Evolutionary conservation across 1,140 invertebrate species (phyloP), one percentile per base, ranked within the genome.

Genomic region (Cardiocondyla obscurior): DNA sequence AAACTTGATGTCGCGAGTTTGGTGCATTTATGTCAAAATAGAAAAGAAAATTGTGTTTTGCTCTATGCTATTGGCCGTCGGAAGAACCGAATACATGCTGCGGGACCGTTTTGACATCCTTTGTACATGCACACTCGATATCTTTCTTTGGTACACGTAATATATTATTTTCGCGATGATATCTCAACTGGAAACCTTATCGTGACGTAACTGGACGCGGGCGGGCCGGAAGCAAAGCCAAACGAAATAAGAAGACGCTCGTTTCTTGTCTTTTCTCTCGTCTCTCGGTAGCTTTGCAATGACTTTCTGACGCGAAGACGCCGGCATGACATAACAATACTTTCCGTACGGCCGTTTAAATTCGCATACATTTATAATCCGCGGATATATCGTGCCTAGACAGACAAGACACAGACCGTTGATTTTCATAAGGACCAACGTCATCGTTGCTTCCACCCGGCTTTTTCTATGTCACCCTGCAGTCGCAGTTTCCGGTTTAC

Each of bases 371-470:
- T 22, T 51, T 36, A 46, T 28, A 46, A 76, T 84, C 76, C 77
- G 19, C 25, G 49, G 82, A 89, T 77, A 76, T 64, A 62, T n/a
- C 76, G 49, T 30, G 82, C 49, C 39, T 57, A 49, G 60, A n/a
- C 25, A 55, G 58, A 53, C 60, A 60, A 81, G n/a, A 87, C 82
- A 85, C 84, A 84, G 57, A 62, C 62, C 81, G 88, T 90, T 90
- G 84, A 92, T 91, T 92, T 90, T 91, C 85, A 90, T 90, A 90
- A 90, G 57, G 73, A 64, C 76, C 77, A 83, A 81, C 69, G 64
- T 67, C 83, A 42, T 22, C 53, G 6, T 39, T 53, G 74, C 22
- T 83, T 83, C 53, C n/a, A 49, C 25, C 28, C 60, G 64, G 0
- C 64, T 65, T 57, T n/a, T 55, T 77, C 53, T n/a, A 51, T 10